These are phyloP conservation scores for Channa striata DNA, from an alignment of 2,797 vertebrate species.

Conservation along the genomic window DNA sequence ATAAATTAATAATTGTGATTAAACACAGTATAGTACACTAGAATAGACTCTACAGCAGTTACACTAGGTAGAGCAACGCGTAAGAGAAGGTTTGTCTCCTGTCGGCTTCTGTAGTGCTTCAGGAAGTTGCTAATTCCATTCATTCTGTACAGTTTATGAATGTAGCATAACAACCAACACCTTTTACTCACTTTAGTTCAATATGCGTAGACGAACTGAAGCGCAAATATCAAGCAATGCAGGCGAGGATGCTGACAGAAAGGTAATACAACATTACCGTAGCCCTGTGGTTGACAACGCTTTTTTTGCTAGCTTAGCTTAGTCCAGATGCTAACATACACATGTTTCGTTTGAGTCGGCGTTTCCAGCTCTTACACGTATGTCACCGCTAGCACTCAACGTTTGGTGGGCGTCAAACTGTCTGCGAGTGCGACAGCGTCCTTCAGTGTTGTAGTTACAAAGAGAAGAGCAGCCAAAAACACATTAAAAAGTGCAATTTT, in stretches of 20 bases:
- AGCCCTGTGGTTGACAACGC: neutral
- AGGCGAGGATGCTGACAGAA: slow-evolving; percentile 52
- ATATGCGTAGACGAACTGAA: slow-evolving; percentile 77
- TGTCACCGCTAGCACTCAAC: too few species aligned
- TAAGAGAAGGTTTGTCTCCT: slow-evolving; percentile 18
- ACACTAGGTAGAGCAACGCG: slow-evolving; percentile 3
- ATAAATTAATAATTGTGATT: too few species aligned
- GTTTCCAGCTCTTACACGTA: neutral
- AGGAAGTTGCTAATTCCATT: slow-evolving; percentile 57
- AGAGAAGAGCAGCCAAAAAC: too few species aligned
- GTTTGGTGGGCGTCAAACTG: too few species aligned
- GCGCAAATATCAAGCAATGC: slow-evolving; percentile 56
- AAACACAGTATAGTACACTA: too few species aligned
- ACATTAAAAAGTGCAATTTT: too few species aligned
- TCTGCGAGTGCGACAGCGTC: too few species aligned
- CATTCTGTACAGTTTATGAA: slow-evolving; percentile 16
- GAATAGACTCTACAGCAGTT: too few species aligned
- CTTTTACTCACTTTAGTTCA: neutral
- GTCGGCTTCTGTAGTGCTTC: slow-evolving; percentile 43
- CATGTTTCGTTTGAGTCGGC: neutral
- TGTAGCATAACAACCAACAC: neutral
- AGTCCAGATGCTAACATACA: neutral
- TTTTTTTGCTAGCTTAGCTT: slow-evolving; percentile 29
- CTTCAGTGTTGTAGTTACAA: too few species aligned
- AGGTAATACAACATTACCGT: slow-evolving; percentile 53